Evolutionary conservation across 2,888 invertebrate genomes (phyloP), one percentile per base, ranked within the genome.

Genomic region (Cosmorhoe ocellata): DNA sequence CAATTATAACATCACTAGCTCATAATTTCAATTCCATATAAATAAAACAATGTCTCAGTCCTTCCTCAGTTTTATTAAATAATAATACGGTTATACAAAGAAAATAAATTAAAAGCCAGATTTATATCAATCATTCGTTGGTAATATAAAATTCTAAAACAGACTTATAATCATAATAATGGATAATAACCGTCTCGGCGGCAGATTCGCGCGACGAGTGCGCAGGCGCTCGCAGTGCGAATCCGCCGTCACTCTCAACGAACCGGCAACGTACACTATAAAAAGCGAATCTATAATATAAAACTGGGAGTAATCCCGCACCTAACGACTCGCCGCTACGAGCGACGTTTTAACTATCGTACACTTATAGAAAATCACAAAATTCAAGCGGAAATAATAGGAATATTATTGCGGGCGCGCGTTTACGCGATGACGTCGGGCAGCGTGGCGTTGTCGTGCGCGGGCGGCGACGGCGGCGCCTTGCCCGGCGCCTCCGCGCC

Each of bases 71-170:
- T 85, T 87, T 84, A 83, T 87, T 84, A 85, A 87, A 88, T 84
- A 83, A 87, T 88, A 88, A 87, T 88, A 88, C 86, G 89, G 86
- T 86, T 88, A 89, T 87, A 88, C 86, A 88, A 88, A 86, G 84
- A 81, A 81, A 89, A 88, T 86, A 87, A 89, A 87, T 85, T 88
- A 88, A 84, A 88, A 88, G 84, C 84, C 88, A 81, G 83, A 85
- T 85, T 88, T 85, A 53, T 85, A 78, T 87, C 83, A 83, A 83
- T 86, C 80, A 79, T 87, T 88, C 88, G 89, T 89, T 84, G 88
- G 88, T 88, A 89, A 86, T 90, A 89, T 89, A 89, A 90, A 90
- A 90, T 85, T 89, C 87, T 89, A 88, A 87, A 83, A 88, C 86
- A 84, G 84, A 86, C 85, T 86, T 84, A 79, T 80, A 81, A 77